A percentile compares a stretch with the other conserved stretches of the same genome.
phyloP scores from a whole-genome alignment of 2,797 vertebrate species.

The Bovichtus variegatus region DNA sequence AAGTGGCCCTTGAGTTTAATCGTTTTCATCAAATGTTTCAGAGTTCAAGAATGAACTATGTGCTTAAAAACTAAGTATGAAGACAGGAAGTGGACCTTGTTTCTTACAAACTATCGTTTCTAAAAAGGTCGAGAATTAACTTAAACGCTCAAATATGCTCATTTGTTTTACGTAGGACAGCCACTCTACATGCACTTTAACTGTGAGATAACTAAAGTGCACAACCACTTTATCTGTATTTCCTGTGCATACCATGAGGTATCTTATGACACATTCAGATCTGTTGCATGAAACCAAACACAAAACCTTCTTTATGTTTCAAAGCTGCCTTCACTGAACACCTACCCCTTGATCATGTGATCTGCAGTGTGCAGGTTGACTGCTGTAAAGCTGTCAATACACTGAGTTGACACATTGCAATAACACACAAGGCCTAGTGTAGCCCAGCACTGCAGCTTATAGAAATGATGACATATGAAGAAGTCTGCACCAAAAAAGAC shows the following conservation, averaged over 20 bases:
- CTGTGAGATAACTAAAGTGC: background rate
- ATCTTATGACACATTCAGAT: background rate
- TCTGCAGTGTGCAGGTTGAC: conserved; percentile 59
- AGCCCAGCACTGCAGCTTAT: conserved; percentile 29
- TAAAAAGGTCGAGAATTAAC: background rate
- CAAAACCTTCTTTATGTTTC: background rate
- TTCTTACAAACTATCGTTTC: background rate
- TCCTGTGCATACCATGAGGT: background rate
- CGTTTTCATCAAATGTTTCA: background rate
- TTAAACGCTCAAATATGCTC: background rate
- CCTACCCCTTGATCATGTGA: conserved; percentile 11
- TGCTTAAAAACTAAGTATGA: background rate
- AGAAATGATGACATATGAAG: background rate
- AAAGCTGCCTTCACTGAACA: conserved; percentile 1
- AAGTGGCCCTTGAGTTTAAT: background rate
- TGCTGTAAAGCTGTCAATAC: conserved; percentile 66
- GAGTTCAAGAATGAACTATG: background rate
- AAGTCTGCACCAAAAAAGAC: conserved; percentile 2
- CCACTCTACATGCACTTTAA: background rate
- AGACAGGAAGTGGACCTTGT: background rate
- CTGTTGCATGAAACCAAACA: background rate
- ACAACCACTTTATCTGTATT: background rate
- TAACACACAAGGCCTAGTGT: conserved; percentile 29
- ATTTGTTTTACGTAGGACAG: background rate
- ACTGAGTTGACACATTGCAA: conserved; percentile 49